Conservation (phyloP, 2,113 vertebrate species). For the Poecilia latipinna region DNA sequence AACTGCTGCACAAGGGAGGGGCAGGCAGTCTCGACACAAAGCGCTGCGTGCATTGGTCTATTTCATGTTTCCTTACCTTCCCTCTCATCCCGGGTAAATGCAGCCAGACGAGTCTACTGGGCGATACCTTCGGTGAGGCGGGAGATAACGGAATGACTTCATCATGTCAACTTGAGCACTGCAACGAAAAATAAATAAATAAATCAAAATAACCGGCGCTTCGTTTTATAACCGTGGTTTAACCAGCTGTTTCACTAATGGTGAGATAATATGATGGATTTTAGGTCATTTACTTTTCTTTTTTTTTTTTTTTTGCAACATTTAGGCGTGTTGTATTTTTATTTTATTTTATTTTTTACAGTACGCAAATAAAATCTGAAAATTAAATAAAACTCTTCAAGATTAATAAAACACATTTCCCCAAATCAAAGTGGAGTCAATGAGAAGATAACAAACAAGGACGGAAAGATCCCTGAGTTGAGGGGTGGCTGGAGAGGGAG, state of each 20-base stretch:
- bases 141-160: slow-evolving; percentile 61
- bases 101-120: slow-evolving; percentile 52
- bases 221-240: not conserved
- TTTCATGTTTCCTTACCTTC: slow-evolving; percentile 50
- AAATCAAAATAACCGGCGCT: slow-evolving; percentile 13
- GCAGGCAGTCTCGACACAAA: slow-evolving; percentile 25
- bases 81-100: slow-evolving; percentile 54
- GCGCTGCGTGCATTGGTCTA: slow-evolving; percentile 44
- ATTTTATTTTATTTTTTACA: not conserved
- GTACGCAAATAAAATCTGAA: not conserved
- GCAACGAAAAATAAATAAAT: slow-evolving; percentile 22
- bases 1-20: slow-evolving; percentile 15
- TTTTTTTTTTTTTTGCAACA: not conserved
- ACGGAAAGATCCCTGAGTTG: slow-evolving; percentile 51
- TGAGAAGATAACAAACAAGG: slow-evolving; percentile 6
- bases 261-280: not conserved
- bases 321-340: not conserved
- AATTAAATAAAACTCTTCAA: not conserved
- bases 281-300: not conserved
- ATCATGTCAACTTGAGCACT: slow-evolving; percentile 62
- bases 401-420: not conserved
- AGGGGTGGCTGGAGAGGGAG: slow-evolving; percentile 70
- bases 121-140: slow-evolving; percentile 54
- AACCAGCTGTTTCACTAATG: not conserved
- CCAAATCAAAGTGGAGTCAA: slow-evolving; percentile 4